These are phyloP conservation scores for Cebidichthys violaceus DNA, from an alignment of 2,113 vertebrate genomes.

Conservation along the genomic window DNA sequence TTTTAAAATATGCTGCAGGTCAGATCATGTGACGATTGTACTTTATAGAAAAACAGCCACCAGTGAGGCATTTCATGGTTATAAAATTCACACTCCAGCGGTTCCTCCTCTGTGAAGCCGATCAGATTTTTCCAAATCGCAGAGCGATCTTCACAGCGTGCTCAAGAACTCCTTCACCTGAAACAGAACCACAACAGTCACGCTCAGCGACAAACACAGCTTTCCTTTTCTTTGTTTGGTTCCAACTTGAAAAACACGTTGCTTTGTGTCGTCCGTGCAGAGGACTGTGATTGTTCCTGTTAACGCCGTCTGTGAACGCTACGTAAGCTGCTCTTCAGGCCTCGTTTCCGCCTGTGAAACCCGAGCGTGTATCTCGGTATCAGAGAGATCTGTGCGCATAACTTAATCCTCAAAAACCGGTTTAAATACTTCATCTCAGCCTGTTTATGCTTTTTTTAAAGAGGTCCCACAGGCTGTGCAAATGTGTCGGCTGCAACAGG, in stretches of 20 bases:
- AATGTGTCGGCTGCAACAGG: background rate
- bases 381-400: background rate
- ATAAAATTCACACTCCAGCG: background rate
- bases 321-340: constrained; percentile 28
- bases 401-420: background rate
- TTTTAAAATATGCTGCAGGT: no score
- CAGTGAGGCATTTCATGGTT: background rate
- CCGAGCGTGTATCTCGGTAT: background rate
- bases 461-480: background rate
- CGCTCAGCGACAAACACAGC: background rate
- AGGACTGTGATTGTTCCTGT: background rate
- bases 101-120: no score
- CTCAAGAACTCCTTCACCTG: constrained; percentile 83
- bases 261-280: background rate
- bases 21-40: background rate
- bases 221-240: background rate
- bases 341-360: constrained; percentile 23
- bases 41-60: background rate
- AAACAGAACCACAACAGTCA: background rate
- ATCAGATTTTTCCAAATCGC: background rate
- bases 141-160: constrained; percentile 56
- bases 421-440: background rate
- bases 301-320: background rate
- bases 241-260: background rate
- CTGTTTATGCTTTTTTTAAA: background rate